phyloP scores from a whole-genome alignment of 1,140 invertebrate genomes.

The Drusus annulatus region DNA sequence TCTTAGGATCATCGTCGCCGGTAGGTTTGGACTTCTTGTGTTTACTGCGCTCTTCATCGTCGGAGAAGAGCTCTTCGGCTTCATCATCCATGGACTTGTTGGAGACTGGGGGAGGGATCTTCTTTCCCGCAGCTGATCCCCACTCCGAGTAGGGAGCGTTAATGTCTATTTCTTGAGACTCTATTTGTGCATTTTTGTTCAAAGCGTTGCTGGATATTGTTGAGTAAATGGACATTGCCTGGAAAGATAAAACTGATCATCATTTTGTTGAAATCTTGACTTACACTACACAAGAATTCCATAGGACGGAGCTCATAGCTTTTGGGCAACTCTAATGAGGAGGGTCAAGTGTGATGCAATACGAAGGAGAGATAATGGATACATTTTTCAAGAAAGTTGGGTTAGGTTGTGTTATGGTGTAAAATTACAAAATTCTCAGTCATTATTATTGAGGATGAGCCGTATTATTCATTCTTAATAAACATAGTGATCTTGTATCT shows the following conservation, averaged over 20 bases:
- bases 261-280: too few relatives aligned
- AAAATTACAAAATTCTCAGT: too few relatives aligned
- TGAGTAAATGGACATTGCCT: conserved; percentile 82
- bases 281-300: too few relatives aligned
- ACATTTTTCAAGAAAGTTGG: too few relatives aligned
- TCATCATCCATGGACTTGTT: conserved; percentile 55
- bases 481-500: too few relatives aligned
- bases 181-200: conserved; percentile 4
- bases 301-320: too few relatives aligned
- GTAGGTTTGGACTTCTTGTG: conserved; percentile 6
- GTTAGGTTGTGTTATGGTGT: too few relatives aligned
- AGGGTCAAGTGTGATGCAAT: too few relatives aligned
- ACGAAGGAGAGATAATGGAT: too few relatives aligned
- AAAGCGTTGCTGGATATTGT: conserved; percentile 69
- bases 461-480: too few relatives aligned
- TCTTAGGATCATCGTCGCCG: conserved; percentile 15
- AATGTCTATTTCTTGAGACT: neutral
- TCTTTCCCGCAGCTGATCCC: neutral
- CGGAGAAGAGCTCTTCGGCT: conserved; percentile 68
- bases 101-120: conserved; percentile 46
- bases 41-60: conserved; percentile 66
- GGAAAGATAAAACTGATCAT: conserved; percentile 58
- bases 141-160: conserved; percentile 11
- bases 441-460: too few relatives aligned
- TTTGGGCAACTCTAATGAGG: too few relatives aligned